A percentile compares a stretch with the other conserved stretches of the same genome.
These are phyloP conservation scores for Strix uralensis DNA, from an alignment of 2,113 vertebrate species.

Conservation along the genomic window DNA sequence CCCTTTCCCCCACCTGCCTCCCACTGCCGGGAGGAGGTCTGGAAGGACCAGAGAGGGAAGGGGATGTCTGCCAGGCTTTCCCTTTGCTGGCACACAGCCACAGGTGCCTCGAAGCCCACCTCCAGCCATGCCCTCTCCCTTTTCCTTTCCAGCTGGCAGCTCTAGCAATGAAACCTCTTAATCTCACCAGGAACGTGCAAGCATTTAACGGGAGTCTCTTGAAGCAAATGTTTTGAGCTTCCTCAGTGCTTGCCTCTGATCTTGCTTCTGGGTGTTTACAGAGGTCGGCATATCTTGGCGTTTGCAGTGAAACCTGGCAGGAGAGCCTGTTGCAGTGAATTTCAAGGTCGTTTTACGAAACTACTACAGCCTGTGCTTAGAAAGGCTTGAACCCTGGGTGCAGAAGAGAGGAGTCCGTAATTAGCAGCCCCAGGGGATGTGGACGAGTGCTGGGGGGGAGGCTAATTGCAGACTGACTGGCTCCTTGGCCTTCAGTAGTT, in stretches of 20 bases:
- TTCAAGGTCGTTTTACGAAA: slow-evolving; percentile 11
- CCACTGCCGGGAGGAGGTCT: background rate
- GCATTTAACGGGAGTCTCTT: background rate
- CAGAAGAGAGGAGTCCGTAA: background rate
- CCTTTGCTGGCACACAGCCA: background rate
- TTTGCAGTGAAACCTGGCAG: background rate
- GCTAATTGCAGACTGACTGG: slow-evolving; percentile 63
- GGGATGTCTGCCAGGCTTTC: background rate
- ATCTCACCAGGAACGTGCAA: background rate
- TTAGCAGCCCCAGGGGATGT: slow-evolving; percentile 17
- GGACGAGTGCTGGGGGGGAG: background rate
- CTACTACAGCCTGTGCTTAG: background rate
- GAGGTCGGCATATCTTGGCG: background rate
- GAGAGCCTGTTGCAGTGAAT: background rate
- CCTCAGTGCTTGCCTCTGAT: background rate
- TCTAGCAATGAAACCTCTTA: background rate
- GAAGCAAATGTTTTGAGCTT: background rate
- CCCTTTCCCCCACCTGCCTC: background rate
- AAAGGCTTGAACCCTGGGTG: background rate
- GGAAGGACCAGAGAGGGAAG: background rate
- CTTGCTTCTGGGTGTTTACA: background rate
- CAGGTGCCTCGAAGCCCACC: background rate
- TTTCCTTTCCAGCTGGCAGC: slow-evolving; percentile 15
- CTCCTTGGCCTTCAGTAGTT: slow-evolving; percentile 65
- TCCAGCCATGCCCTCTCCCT: background rate